Evolutionary conservation across 2,888 invertebrate species (phyloP).

Genomic region (Diplolepis rosae): DNA sequence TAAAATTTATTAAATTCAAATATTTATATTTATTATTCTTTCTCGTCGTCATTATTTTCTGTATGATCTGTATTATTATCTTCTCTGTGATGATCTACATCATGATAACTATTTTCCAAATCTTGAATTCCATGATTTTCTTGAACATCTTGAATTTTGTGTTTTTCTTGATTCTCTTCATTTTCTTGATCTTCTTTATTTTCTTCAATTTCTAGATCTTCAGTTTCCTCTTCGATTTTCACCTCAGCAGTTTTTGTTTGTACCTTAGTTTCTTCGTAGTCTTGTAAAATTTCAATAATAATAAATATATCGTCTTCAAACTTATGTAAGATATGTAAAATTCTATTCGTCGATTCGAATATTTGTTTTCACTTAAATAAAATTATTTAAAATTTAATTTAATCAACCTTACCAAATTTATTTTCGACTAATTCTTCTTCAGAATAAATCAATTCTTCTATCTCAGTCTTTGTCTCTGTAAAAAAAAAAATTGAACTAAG

Average conservation of each 20-base stretch:
- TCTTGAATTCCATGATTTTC: conserved; percentile 11
- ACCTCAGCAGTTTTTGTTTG: not conserved
- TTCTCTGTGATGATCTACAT: conserved; percentile 12
- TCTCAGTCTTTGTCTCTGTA: not conserved
- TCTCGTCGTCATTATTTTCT: not conserved
- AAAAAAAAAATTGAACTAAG: not conserved
- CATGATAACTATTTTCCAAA: too few relatives aligned
- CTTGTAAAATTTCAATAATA: not conserved
- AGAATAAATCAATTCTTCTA: not conserved
- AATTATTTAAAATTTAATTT: too few relatives aligned
- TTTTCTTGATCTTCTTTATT: not conserved
- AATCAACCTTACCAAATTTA: not conserved
- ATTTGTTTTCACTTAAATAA: too few relatives aligned
- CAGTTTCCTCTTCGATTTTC: not conserved
- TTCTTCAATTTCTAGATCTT: not conserved
- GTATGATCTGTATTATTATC: conserved; percentile 36
- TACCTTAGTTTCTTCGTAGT: not conserved
- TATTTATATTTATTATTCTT: not conserved
- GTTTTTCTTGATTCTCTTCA: too few relatives aligned
- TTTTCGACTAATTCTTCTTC: not conserved
- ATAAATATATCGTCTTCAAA: not conserved
- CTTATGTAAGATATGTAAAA: not conserved
- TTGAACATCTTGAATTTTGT: not conserved
- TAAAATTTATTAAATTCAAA: too few relatives aligned
- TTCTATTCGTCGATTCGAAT: not conserved